These are phyloP conservation scores for Escarpia spicata DNA, from an alignment of 2,888 invertebrate species.

Conservation along the genomic window DNA sequence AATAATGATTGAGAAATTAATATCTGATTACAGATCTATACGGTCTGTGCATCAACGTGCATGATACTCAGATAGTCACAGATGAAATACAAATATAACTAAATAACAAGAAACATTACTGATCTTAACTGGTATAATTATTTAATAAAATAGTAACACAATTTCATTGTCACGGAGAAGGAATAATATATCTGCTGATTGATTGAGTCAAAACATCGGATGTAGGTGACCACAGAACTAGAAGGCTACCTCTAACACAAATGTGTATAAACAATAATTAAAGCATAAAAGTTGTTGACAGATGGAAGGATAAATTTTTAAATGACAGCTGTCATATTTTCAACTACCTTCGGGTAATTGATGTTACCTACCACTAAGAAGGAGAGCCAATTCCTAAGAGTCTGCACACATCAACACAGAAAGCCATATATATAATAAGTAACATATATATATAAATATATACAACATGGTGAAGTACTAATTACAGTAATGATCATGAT, in stretches of 20 bases:
- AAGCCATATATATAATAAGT: no score
- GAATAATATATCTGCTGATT: neutral
- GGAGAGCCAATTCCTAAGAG: no score
- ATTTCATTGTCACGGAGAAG: neutral
- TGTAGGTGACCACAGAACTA: neutral
- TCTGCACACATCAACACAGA: no score
- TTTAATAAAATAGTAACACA: neutral
- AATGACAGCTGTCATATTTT: no score
- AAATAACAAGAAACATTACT: neutral
- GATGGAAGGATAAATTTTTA: no score
- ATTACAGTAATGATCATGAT: neutral
- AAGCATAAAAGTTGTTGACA: no score
- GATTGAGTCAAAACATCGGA: neutral
- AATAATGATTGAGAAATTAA: neutral
- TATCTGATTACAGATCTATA: neutral
- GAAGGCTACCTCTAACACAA: neutral
- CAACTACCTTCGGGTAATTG: no score
- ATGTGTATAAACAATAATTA: no score
- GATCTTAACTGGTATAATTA: neutral
- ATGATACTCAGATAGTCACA: neutral
- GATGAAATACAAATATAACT: neutral
- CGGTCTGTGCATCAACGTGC: neutral
- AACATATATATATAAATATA: no score
- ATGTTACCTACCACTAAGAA: no score
- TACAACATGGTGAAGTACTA: neutral